Evolutionary conservation across 2,113 vertebrate species (phyloP).

Genomic region (Elaphurus davidianus): DNA sequence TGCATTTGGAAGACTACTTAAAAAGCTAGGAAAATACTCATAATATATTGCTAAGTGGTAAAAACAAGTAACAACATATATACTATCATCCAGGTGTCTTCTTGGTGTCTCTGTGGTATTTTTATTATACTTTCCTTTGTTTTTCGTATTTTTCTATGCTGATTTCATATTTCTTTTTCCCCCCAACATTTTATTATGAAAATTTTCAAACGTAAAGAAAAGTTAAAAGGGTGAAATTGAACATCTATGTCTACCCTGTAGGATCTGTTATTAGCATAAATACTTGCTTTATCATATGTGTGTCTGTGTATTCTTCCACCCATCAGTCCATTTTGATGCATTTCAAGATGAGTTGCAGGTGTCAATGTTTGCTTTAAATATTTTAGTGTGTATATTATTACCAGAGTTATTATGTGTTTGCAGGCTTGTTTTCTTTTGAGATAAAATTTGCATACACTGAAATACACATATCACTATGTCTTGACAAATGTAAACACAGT

Average conservation of each 20-base stretch:
- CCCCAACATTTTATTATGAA: slow-evolving; percentile 5
- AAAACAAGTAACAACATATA: not conserved
- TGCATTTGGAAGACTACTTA: not conserved
- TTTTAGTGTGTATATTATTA: not conserved
- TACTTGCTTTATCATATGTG: not conserved
- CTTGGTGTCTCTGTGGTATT: not conserved
- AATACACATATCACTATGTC: not conserved
- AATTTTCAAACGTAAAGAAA: not conserved
- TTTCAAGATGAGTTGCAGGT: not conserved
- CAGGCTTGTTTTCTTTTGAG: not conserved
- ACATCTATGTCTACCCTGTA: not conserved
- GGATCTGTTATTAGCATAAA: not conserved
- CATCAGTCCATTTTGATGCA: not conserved
- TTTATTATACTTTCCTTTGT: not conserved
- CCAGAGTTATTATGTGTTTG: not conserved
- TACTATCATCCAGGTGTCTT: not conserved
- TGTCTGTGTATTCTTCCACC: not conserved
- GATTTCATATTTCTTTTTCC: not conserved
- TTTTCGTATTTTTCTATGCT: not conserved
- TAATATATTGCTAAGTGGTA: not conserved
- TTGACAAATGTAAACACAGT: not conserved
- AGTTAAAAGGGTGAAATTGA: not conserved
- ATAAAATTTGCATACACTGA: not conserved
- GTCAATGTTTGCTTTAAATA: not conserved
- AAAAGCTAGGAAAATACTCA: not conserved